Percentiles rank a stretch among this genome's conserved stretches.
Conservation (phyloP, 2,888 invertebrate species). For the Oscheius sp. region DNA sequence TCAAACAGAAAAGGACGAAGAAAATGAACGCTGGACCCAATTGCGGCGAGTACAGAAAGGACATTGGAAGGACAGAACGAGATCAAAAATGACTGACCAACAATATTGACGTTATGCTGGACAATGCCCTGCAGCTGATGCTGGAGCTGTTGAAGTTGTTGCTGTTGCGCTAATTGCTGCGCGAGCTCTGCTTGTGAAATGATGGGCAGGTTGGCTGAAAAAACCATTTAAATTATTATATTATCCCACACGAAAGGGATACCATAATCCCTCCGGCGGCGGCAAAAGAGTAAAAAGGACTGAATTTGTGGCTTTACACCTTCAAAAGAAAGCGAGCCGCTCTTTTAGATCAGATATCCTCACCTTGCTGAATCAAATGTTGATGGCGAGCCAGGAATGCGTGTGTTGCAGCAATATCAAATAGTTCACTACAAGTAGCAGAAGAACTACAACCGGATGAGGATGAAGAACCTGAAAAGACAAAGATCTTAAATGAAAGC, state of each 20-base stretch:
- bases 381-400: constrained; percentile 39
- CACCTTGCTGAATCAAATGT: constrained; percentile 39
- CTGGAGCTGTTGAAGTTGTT: constrained; percentile 39
- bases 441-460: constrained; percentile 42
- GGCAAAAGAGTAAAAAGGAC: too few species aligned
- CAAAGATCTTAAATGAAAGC: too few species aligned
- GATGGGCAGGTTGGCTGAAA: constrained; percentile 38
- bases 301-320: too few species aligned
- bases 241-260: too few species aligned
- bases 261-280: too few species aligned
- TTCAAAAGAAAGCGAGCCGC: too few species aligned
- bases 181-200: constrained; percentile 38
- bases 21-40: background rate
- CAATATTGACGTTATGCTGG: constrained; percentile 33
- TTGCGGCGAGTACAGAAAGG: background rate
- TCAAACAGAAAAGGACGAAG: constrained; percentile 19
- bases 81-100: constrained; percentile 18
- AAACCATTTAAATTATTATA: background rate
- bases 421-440: constrained; percentile 37
- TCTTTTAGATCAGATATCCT: background rate
- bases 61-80: constrained; percentile 7
- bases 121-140: constrained; percentile 39
- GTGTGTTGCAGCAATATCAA: constrained; percentile 37
- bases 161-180: constrained; percentile 38
- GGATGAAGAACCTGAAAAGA: constrained; percentile 32